Percentiles rank a stretch among this genome's conserved stretches.
phyloP scores from a whole-genome alignment of 2,113 vertebrate species.

The Aldabrachelys gigantea region DNA sequence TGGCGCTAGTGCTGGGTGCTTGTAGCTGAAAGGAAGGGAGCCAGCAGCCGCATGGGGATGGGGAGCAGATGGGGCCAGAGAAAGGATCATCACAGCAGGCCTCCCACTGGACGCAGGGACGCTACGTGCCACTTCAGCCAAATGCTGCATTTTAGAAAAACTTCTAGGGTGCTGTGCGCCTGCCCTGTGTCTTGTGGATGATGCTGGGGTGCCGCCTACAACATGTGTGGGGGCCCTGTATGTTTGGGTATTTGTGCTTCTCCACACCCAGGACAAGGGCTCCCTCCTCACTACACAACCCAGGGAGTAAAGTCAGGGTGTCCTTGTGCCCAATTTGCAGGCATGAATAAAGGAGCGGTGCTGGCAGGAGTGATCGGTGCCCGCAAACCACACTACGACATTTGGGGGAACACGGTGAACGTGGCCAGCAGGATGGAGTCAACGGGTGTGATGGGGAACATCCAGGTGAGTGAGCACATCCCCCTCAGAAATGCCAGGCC shows the following conservation, averaged over 20 bases:
- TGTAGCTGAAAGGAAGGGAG: background rate
- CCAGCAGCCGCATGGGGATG: no score
- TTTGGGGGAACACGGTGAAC: slow-evolving; percentile 98
- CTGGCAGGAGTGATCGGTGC: slow-evolving; percentile 95
- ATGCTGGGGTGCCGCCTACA: background rate
- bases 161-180: background rate
- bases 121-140: background rate
- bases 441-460: slow-evolving; percentile 95
- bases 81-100: background rate
- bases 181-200: background rate
- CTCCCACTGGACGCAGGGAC: background rate
- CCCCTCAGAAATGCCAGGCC: accelerated
- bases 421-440: slow-evolving; percentile 98
- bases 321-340: slow-evolving; percentile 47
- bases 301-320: background rate
- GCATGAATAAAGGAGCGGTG: slow-evolving; percentile 94
- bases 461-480: slow-evolving; percentile 79
- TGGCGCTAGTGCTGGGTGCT: background rate
- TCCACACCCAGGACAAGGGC: no score
- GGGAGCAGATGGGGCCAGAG: background rate
- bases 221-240: background rate
- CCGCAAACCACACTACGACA: slow-evolving; percentile 95
- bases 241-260: background rate
- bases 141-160: background rate
- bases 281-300: background rate